A percentile compares a stretch with the other conserved stretches of the same genome.
Evolutionary conservation across 2,113 vertebrate species (phyloP).

Genomic region (Gymnarchus niloticus): DNA sequence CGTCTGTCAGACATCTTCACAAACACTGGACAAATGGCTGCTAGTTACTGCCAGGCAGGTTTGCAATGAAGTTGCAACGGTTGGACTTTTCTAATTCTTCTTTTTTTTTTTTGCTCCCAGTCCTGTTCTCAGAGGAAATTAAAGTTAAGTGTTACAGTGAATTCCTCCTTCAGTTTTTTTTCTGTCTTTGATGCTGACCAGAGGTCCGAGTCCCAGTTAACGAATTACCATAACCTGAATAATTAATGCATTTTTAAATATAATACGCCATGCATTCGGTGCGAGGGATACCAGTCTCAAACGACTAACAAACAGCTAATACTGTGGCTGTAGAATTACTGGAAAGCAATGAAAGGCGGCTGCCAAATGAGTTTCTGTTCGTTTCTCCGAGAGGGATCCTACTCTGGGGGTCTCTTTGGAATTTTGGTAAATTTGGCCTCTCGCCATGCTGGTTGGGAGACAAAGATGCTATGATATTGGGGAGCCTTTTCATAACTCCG

Average conservation of each 20-base stretch:
- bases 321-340: neutral
- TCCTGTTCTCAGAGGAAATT: neutral
- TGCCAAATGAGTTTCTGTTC: neutral
- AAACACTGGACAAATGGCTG: conserved; percentile 28
- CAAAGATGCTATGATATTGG: neutral
- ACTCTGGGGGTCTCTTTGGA: neutral
- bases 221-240: neutral
- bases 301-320: neutral
- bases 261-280: neutral
- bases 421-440: neutral
- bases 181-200: neutral
- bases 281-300: neutral
- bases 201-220: neutral
- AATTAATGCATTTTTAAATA: neutral
- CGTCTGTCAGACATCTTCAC: conserved; percentile 45
- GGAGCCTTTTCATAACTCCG: neutral
- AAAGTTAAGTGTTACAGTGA: neutral
- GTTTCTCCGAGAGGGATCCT: neutral
- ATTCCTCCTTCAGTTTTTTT: neutral
- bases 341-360: neutral
- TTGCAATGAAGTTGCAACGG: neutral
- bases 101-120: neutral
- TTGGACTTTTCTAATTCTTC: neutral
- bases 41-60: neutral
- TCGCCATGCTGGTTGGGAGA: neutral